These are phyloP conservation scores for Paralinhomoeus sp. DNA, from an alignment of 2,888 invertebrate species.

Conservation along the genomic window DNA sequence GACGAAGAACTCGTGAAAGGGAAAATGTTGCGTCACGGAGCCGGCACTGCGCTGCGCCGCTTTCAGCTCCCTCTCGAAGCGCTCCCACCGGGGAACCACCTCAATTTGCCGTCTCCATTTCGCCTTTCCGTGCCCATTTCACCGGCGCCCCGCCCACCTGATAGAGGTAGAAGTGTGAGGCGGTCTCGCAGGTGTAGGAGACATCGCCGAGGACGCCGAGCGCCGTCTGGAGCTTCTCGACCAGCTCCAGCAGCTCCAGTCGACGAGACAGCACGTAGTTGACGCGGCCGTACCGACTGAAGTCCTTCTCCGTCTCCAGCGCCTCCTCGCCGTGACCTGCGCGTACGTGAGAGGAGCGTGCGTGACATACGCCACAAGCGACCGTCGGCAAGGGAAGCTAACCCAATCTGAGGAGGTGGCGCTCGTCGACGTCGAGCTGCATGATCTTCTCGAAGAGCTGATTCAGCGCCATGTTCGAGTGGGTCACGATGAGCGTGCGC, in stretches of 20 bases:
- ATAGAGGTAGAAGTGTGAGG: constrained; percentile 87
- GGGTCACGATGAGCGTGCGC: constrained; percentile 88
- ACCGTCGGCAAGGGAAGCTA: not conserved
- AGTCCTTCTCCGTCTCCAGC: constrained; percentile 93
- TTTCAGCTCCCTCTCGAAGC: constrained; percentile 45
- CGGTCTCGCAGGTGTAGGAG: constrained; percentile 91
- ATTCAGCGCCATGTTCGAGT: constrained; percentile 95
- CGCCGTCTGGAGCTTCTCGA: constrained; percentile 62
- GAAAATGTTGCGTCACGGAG: constrained; percentile 54
- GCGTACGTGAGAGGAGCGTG: too few species aligned
- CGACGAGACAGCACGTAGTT: constrained; percentile 89
- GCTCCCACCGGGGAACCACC: constrained; percentile 69
- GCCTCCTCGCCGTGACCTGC: constrained; percentile 83
- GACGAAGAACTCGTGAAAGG: constrained; percentile 73
- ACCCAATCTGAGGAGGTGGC: constrained; percentile 78
- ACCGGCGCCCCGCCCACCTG: constrained; percentile 32
- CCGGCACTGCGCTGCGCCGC: constrained; percentile 24
- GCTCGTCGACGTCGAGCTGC: constrained; percentile 82
- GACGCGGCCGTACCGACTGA: constrained; percentile 88
- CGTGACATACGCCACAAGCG: not conserved
- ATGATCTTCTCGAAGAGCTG: constrained; percentile 98
- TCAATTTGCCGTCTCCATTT: constrained; percentile 6
- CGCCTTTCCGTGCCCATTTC: not conserved
- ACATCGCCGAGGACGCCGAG: constrained; percentile 64
- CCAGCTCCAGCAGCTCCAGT: constrained; percentile 50